Evolutionary conservation across 2,888 invertebrate species (phyloP).

Genomic region (Acrobasis consociella): DNA sequence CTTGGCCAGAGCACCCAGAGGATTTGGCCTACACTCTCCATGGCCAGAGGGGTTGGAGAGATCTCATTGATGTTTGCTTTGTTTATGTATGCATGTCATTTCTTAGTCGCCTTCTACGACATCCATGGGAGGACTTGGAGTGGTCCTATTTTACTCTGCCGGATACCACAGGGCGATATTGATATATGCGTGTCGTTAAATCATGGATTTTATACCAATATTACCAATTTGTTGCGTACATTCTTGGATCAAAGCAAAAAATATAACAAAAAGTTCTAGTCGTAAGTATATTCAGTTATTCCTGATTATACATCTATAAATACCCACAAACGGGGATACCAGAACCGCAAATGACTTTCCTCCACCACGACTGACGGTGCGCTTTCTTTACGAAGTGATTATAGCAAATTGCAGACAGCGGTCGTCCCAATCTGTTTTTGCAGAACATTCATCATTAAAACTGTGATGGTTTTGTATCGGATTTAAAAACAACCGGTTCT

Average conservation of each 20-base stretch:
- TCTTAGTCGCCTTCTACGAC: no score
- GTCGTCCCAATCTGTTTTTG: conserved; percentile 56
- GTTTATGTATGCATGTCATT: no score
- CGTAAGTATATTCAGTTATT: conserved; percentile 5
- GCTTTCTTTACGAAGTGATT: conserved; percentile 72
- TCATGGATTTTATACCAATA: no score
- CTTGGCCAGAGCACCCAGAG: no score
- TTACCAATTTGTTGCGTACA: no score
- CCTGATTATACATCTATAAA: neutral
- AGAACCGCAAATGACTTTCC: conserved; percentile 64
- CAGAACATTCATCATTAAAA: conserved; percentile 49
- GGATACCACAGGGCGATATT: no score
- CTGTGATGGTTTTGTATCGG: conserved; percentile 5
- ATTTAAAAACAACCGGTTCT: neutral
- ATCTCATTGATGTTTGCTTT: no score
- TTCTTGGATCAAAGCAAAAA: neutral
- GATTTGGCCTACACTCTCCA: no score
- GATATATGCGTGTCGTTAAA: no score
- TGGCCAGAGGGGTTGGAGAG: no score
- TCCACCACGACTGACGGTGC: conserved; percentile 54
- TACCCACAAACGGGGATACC: conserved; percentile 8
- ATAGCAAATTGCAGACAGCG: conserved; percentile 71
- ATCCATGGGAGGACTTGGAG: no score
- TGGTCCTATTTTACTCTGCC: no score
- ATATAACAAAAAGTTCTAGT: neutral